These are phyloP conservation scores for Paradisaea rubra DNA, from an alignment of 2,113 vertebrate genomes.

Conservation along the genomic window DNA sequence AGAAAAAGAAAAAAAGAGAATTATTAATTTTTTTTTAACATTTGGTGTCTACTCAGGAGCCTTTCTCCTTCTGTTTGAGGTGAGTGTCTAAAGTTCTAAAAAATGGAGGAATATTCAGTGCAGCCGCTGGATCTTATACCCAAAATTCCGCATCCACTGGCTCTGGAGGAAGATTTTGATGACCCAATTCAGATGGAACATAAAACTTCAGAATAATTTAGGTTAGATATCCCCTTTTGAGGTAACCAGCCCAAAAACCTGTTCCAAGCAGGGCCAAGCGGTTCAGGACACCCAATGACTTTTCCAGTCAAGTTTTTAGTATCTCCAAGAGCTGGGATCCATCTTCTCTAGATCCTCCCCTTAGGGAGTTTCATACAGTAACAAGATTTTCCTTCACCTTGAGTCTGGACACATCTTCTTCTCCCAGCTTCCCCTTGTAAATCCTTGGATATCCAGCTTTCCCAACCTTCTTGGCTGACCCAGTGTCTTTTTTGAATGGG, in stretches of 20 bases:
- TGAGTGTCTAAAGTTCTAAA: not conserved
- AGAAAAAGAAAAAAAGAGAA: not conserved
- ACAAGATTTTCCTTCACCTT: not conserved
- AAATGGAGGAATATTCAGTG: not conserved
- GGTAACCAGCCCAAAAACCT: not conserved
- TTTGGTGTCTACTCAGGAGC: not conserved
- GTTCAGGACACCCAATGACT: not conserved
- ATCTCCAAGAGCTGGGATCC: not conserved
- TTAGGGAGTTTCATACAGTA: not conserved
- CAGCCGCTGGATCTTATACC: not conserved
- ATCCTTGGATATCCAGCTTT: not conserved
- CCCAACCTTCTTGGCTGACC: accelerated
- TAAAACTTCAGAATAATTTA: not conserved
- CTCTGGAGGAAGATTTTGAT: not conserved
- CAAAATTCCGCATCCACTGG: not conserved
- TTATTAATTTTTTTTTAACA: not conserved
- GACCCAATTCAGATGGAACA: not conserved
- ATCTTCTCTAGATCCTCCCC: not conserved
- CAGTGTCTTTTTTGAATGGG: too few species aligned
- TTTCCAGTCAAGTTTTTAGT: not conserved
- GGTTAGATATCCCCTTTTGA: not conserved
- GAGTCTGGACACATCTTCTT: not conserved
- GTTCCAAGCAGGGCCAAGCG: not conserved
- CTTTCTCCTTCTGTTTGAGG: not conserved
- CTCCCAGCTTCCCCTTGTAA: not conserved